phyloP scores from a whole-genome alignment of 2,888 invertebrate species.

The Mythimna impura region DNA sequence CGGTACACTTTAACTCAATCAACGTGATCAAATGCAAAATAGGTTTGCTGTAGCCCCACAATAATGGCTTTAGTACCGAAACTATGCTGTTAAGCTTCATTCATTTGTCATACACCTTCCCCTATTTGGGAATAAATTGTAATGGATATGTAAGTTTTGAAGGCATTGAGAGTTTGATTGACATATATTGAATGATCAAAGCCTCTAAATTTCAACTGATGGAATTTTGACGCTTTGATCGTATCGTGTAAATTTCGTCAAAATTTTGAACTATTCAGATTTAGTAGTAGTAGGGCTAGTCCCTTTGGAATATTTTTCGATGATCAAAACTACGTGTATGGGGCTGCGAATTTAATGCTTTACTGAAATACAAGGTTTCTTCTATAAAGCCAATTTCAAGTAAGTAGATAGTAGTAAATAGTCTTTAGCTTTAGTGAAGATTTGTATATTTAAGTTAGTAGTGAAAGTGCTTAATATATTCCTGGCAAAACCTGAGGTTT shows the following conservation, averaged over 20 bases:
- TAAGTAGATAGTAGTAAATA: not conserved
- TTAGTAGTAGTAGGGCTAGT: too few species aligned
- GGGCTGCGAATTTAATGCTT: not conserved
- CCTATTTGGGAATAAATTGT: conserved; percentile 34
- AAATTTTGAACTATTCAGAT: not conserved
- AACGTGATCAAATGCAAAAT: conserved; percentile 75
- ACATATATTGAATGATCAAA: conserved; percentile 2
- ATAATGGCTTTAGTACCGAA: conserved; percentile 62
- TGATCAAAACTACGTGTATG: not conserved
- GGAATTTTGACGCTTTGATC: not conserved
- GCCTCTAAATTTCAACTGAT: not conserved
- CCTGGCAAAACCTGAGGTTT: conserved; percentile 12
- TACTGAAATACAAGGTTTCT: too few species aligned
- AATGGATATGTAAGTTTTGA: conserved; percentile 20
- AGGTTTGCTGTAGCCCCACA: conserved; percentile 69
- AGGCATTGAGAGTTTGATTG: conserved; percentile 20
- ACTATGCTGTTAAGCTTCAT: conserved; percentile 44
- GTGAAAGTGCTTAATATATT: conserved; percentile 30
- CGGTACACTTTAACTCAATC: conserved; percentile 75
- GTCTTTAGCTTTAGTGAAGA: not conserved
- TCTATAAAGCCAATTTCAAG: too few species aligned
- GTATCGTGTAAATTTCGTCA: not conserved
- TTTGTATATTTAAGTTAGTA: not conserved
- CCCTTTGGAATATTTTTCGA: not conserved
- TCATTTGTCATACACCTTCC: conserved; percentile 64